Conservation (phyloP, 2,113 vertebrate species). For the Cavia porcellus region DNA sequence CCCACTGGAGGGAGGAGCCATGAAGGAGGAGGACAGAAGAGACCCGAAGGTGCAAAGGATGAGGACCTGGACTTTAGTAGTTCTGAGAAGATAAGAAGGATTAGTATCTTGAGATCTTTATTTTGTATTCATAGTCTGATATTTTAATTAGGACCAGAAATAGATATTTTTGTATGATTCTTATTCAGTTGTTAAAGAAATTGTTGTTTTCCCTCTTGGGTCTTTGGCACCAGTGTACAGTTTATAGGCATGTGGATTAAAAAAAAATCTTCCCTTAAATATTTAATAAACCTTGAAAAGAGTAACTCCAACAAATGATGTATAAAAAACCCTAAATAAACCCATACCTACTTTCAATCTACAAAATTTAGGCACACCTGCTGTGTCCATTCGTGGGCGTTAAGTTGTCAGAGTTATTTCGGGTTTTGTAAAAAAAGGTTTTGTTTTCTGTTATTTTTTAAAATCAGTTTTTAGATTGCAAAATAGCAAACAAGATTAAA, state of each 20-base stretch:
- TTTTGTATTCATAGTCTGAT: neutral
- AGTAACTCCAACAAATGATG: conserved; percentile 49
- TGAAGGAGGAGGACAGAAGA: no score
- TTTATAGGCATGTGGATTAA: conserved; percentile 19
- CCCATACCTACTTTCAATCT: conserved; percentile 41
- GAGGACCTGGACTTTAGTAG: neutral
- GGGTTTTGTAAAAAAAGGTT: neutral
- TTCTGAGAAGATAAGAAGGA: neutral
- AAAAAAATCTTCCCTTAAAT: conserved; percentile 20
- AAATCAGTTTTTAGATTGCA: conserved; percentile 56
- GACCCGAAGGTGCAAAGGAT: neutral
- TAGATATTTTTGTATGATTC: conserved; percentile 31
- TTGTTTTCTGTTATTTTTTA: conserved; percentile 65
- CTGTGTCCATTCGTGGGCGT: conserved; percentile 22
- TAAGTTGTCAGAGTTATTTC: conserved; percentile 67
- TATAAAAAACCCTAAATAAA: neutral
- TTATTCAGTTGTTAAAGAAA: conserved; percentile 29
- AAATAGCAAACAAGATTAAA: conserved; percentile 75
- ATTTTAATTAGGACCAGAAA: conserved; percentile 59
- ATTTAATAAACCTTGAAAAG: conserved; percentile 65
- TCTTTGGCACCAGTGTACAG: neutral
- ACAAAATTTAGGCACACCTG: conserved; percentile 47
- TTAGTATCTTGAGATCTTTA: neutral
- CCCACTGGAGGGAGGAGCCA: neutral
- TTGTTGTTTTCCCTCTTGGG: conserved; percentile 46